Conservation (phyloP, 2,797 vertebrate genomes). For the Eulemur mongoz region DNA sequence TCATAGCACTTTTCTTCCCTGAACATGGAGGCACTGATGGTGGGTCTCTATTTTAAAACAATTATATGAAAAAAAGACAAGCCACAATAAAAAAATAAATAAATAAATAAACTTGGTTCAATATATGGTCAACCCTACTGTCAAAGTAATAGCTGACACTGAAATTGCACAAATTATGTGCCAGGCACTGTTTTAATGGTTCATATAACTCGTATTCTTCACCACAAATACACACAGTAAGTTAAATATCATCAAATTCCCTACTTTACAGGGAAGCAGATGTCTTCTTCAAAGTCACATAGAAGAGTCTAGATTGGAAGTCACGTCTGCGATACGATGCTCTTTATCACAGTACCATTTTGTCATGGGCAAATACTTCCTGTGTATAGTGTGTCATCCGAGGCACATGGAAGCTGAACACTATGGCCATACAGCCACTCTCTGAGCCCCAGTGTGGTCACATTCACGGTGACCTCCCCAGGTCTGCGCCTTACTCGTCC, state of each 20-base stretch:
- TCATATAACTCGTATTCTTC: neutral
- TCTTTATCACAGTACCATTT: neutral
- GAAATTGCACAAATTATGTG: neutral
- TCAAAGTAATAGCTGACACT: neutral
- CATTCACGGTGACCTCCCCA: neutral
- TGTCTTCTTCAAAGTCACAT: neutral
- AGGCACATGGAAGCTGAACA: too few relatives aligned
- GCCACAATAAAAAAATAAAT: neutral
- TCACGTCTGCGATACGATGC: neutral
- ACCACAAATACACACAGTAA: neutral
- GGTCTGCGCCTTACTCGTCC: neutral
- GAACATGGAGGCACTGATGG: neutral
- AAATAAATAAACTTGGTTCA: neutral
- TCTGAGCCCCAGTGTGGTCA: neutral
- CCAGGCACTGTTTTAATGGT: neutral
- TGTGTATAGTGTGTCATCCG: neutral
- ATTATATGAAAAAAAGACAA: neutral
- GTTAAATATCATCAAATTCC: neutral
- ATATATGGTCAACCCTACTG: neutral
- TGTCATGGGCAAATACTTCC: neutral
- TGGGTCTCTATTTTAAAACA: neutral
- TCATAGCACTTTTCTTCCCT: neutral
- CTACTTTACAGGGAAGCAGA: neutral
- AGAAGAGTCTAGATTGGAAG: neutral
- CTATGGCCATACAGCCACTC: neutral